phyloP scores from a whole-genome alignment of 2,888 invertebrate genomes.

The Rugalucina vietnamica region DNA sequence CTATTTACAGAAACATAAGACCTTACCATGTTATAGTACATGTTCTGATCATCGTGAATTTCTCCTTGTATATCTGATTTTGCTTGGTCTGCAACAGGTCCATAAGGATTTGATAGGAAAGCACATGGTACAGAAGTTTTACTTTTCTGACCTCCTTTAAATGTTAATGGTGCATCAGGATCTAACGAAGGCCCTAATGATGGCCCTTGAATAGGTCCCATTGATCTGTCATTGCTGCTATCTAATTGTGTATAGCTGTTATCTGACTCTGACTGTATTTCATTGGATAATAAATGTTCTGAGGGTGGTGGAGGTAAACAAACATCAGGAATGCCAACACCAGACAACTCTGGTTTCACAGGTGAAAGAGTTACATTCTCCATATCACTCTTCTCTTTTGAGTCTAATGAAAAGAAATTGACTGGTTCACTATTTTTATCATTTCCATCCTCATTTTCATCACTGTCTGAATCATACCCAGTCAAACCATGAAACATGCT shows the following conservation, averaged over 20 bases:
- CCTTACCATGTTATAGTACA: conserved; percentile 52
- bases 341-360: too few relatives aligned
- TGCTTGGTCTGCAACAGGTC: background rate
- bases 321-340: conserved; percentile 42
- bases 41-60: conserved; percentile 27
- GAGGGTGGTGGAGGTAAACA: conserved; percentile 45
- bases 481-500: conserved; percentile 20
- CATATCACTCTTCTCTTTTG: conserved; percentile 29
- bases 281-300: background rate
- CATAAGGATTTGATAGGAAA: background rate
- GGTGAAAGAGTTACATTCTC: background rate
- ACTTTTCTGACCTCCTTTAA: conserved; percentile 55
- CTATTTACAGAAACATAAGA: too few relatives aligned
- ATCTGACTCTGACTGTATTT: background rate
- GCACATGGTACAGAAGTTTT: background rate
- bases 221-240: background rate
- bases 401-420: conserved; percentile 70
- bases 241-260: background rate
- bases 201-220: background rate
- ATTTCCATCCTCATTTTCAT: conserved; percentile 64
- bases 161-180: conserved; percentile 59
- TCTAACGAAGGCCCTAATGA: conserved; percentile 7
- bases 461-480: conserved; percentile 74
- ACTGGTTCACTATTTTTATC: conserved; percentile 28
- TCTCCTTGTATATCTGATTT: background rate